Percentiles rank a stretch among this genome's conserved stretches.
phyloP scores from a whole-genome alignment of 1,140 invertebrate species.

The Dendroctonus ponderosae region DNA sequence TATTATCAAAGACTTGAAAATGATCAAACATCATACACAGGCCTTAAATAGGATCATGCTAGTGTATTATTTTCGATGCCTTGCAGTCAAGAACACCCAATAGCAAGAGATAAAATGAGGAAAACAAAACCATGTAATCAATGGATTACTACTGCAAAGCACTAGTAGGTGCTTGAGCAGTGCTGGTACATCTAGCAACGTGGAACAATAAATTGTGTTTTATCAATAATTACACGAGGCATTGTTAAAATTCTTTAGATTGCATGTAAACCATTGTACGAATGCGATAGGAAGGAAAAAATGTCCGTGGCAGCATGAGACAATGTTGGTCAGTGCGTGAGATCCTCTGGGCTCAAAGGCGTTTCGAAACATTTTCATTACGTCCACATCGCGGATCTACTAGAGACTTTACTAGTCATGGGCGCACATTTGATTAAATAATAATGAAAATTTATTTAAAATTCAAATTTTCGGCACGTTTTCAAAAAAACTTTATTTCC shows the following conservation, averaged over 20 bases:
- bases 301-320: slow-evolving; percentile 28
- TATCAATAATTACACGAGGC: slow-evolving; percentile 33
- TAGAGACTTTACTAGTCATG: slow-evolving; percentile 1
- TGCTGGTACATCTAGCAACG: slow-evolving; percentile 4
- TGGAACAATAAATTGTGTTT: slow-evolving; percentile 30
- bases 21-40: too few species aligned
- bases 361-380: slow-evolving; percentile 26
- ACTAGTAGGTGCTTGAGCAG: too few species aligned
- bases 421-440: slow-evolving; percentile 4
- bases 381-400: slow-evolving; percentile 22
- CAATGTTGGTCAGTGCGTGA: slow-evolving; percentile 35
- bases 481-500: too few species aligned
- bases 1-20: too few species aligned
- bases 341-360: slow-evolving; percentile 24
- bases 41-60: too few species aligned
- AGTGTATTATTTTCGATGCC: too few species aligned
- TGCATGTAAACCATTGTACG: slow-evolving; percentile 32
- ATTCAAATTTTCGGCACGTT: too few species aligned
- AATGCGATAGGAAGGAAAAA: slow-evolving; percentile 26
- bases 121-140: too few species aligned
- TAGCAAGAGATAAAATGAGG: too few species aligned
- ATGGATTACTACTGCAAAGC: too few species aligned
- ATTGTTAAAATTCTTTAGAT: slow-evolving; percentile 35
- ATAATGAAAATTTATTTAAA: background rate
- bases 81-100: too few species aligned